These are phyloP conservation scores for Daktulosphaira vitifoliae DNA, from an alignment of 1,140 invertebrate genomes.

Conservation along the genomic window DNA sequence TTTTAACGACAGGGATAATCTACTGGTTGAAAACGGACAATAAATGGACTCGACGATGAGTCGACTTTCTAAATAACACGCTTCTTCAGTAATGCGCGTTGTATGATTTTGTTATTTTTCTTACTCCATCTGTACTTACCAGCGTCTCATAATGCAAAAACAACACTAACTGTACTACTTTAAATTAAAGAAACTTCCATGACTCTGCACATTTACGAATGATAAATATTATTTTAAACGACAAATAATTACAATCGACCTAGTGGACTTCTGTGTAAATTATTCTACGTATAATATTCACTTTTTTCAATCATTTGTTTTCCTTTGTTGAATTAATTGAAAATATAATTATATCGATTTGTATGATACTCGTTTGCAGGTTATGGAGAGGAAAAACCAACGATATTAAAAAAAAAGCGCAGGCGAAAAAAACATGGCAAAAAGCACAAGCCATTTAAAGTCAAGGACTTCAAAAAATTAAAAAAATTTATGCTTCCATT, in stretches of 20 bases:
- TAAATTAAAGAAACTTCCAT: not conserved
- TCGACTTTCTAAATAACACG: slow-evolving; percentile 12
- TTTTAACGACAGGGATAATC: too few relatives aligned
- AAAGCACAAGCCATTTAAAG: slow-evolving; percentile 38
- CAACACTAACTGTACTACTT: not conserved
- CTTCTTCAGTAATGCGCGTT: not conserved
- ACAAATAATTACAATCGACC: slow-evolving; percentile 3
- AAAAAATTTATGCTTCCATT: slow-evolving; percentile 59
- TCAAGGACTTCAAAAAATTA: slow-evolving; percentile 55
- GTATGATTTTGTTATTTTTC: slow-evolving; percentile 3
- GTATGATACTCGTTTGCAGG: not conserved
- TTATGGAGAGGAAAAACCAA: slow-evolving; percentile 30
- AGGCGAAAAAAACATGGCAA: slow-evolving; percentile 36
- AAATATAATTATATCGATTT: too few relatives aligned
- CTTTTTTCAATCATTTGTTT: too few relatives aligned
- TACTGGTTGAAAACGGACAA: not conserved
- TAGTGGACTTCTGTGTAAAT: too few relatives aligned
- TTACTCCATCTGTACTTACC: not conserved
- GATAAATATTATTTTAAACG: not conserved
- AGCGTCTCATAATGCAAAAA: too few relatives aligned
- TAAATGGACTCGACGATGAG: slow-evolving; percentile 4
- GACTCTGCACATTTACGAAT: slow-evolving; percentile 4
- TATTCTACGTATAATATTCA: too few relatives aligned
- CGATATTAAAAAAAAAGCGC: slow-evolving; percentile 34
- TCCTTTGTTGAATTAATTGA: too few relatives aligned